Percentiles rank a stretch among this genome's conserved stretches.
phyloP scores from a whole-genome alignment of 2,888 invertebrate genomes.

The Pemphredon lugubris region DNA sequence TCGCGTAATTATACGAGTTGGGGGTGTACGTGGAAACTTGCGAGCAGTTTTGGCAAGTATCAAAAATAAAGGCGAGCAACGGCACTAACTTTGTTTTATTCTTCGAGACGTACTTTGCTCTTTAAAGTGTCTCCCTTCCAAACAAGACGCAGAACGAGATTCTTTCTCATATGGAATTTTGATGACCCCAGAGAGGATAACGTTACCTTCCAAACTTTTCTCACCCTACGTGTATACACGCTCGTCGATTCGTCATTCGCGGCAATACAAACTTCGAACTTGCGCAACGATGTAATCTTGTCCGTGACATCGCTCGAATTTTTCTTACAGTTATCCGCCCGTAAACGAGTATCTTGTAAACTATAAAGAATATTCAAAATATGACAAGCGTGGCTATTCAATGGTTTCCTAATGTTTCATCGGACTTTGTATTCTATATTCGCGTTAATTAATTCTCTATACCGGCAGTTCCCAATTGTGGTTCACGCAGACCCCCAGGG shows the following conservation, averaged over 20 bases:
- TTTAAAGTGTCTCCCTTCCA: constrained; percentile 23
- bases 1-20: neutral
- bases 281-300: too few species aligned
- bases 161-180: constrained; percentile 30
- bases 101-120: constrained; percentile 16
- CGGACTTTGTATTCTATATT: too few species aligned
- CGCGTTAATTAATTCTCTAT: too few species aligned
- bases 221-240: neutral
- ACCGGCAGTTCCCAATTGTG: too few species aligned
- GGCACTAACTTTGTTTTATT: neutral
- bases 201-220: neutral
- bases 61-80: constrained; percentile 8
- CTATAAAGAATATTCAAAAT: too few species aligned
- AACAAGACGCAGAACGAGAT: constrained; percentile 30
- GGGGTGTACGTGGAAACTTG: neutral
- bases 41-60: constrained; percentile 3
- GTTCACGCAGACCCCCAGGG: too few species aligned
- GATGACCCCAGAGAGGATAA: constrained; percentile 22
- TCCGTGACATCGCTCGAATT: too few species aligned
- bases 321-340: too few species aligned
- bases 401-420: too few species aligned
- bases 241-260: neutral
- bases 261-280: neutral
- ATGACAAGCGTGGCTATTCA: too few species aligned
- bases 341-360: too few species aligned